phyloP scores from a whole-genome alignment of 2,888 invertebrate genomes.

The Oeneis ivallda region DNA sequence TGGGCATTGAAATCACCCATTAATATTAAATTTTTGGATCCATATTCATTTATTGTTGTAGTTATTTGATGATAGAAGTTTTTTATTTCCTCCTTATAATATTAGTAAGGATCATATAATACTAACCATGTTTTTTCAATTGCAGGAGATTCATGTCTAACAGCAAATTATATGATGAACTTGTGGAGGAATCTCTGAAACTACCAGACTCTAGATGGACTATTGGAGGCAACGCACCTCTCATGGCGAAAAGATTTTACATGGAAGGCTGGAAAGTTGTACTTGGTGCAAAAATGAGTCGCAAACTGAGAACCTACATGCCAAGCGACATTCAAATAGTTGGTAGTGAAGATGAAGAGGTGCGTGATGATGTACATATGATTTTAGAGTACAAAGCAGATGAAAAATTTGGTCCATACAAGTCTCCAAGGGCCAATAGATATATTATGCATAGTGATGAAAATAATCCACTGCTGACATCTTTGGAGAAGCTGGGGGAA shows the following conservation, averaged over 20 bases:
- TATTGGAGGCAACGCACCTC: slow-evolving; percentile 92
- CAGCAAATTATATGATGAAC: slow-evolving; percentile 84
- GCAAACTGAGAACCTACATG: slow-evolving; percentile 81
- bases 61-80: too few species aligned
- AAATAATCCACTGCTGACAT: slow-evolving; percentile 88
- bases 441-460: slow-evolving; percentile 92
- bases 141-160: slow-evolving; percentile 88
- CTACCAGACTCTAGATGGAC: slow-evolving; percentile 83
- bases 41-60: too few species aligned
- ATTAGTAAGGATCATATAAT: background rate
- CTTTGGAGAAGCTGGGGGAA: slow-evolving; percentile 86
- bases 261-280: slow-evolving; percentile 89
- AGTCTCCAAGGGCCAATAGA: slow-evolving; percentile 90
- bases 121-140: slow-evolving; percentile 47
- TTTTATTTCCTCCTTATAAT: too few species aligned
- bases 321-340: slow-evolving; percentile 83
- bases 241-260: slow-evolving; percentile 89
- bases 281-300: slow-evolving; percentile 87
- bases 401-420: slow-evolving; percentile 87
- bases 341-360: slow-evolving; percentile 83
- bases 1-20: too few species aligned
- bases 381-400: slow-evolving; percentile 90
- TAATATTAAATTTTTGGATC: too few species aligned
- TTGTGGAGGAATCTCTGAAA: slow-evolving; percentile 83
- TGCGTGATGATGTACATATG: slow-evolving; percentile 88